Conservation (phyloP, 2,888 invertebrate species). For the Amiota communis region DNA sequence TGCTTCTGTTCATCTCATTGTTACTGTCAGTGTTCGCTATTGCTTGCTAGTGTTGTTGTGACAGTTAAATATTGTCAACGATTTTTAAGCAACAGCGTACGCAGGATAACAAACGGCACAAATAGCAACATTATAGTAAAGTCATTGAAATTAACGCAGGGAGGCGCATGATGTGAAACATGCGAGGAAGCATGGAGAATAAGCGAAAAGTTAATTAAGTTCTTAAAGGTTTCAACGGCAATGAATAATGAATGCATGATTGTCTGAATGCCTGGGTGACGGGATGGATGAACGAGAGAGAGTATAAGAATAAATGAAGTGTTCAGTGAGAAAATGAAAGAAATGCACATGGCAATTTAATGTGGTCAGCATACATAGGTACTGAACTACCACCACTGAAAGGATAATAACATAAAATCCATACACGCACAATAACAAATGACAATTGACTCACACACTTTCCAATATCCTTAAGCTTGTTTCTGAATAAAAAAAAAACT, state of each 20-base stretch:
- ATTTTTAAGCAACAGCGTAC: conserved; percentile 13
- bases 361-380: not conserved
- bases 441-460: not conserved
- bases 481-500: not conserved
- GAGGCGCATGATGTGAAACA: not conserved
- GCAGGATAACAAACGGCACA: not conserved
- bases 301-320: not conserved
- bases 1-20: too few species aligned
- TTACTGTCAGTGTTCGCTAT: too few species aligned
- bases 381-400: too few species aligned
- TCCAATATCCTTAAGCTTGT: too few species aligned
- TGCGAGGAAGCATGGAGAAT: not conserved
- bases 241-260: not conserved
- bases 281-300: not conserved
- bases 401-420: too few species aligned
- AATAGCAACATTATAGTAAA: too few species aligned
- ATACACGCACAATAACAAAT: not conserved
- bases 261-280: not conserved
- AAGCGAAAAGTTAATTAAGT: conserved; percentile 59
- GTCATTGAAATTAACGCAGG: too few species aligned
- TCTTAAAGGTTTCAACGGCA: conserved; percentile 49
- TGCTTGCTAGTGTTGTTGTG: conserved; percentile 25
- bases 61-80: conserved; percentile 59
- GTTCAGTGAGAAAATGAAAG: too few species aligned
- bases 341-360: not conserved